phyloP scores from a whole-genome alignment of 2,888 invertebrate genomes.

The Microctonus hyperodae region DNA sequence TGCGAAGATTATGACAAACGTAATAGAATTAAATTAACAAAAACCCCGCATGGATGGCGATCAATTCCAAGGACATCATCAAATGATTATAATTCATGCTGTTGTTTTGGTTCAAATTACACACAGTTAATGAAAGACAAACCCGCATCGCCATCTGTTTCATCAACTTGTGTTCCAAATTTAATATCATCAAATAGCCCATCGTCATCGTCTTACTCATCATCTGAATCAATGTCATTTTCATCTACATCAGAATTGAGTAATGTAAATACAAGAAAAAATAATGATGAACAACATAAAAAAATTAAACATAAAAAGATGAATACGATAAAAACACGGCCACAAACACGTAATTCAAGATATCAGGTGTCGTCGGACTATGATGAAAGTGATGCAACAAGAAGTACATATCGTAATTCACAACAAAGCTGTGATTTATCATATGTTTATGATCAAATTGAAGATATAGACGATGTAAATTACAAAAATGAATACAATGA shows the following conservation, averaged over 20 bases:
- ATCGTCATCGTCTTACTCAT: slow-evolving; percentile 21
- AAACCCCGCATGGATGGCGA: slow-evolving; percentile 82
- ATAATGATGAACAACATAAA: not conserved
- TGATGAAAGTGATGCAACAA: slow-evolving; percentile 5
- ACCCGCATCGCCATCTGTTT: slow-evolving; percentile 17
- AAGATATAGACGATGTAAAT: slow-evolving; percentile 38
- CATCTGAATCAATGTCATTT: slow-evolving; percentile 13
- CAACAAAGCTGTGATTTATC: slow-evolving; percentile 17
- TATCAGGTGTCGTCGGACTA: not conserved
- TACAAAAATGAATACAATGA: slow-evolving; percentile 29
- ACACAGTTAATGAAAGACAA: slow-evolving; percentile 6
- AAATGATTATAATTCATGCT: slow-evolving; percentile 47
- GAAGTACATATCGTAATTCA: slow-evolving; percentile 9
- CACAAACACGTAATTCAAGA: not conserved
- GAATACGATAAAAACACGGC: not conserved
- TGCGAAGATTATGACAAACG: slow-evolving; percentile 89
- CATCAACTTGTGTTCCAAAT: slow-evolving; percentile 17
- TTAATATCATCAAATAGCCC: slow-evolving; percentile 10
- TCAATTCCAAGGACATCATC: slow-evolving; percentile 80
- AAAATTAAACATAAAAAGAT: not conserved
- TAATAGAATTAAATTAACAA: slow-evolving; percentile 83
- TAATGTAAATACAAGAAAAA: not conserved
- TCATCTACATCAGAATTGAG: slow-evolving; percentile 5
- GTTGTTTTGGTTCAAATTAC: slow-evolving; percentile 17
- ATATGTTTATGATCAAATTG: slow-evolving; percentile 30